These are phyloP conservation scores for Clepsis dumicolana DNA, from an alignment of 2,888 invertebrate species.

Conservation along the genomic window DNA sequence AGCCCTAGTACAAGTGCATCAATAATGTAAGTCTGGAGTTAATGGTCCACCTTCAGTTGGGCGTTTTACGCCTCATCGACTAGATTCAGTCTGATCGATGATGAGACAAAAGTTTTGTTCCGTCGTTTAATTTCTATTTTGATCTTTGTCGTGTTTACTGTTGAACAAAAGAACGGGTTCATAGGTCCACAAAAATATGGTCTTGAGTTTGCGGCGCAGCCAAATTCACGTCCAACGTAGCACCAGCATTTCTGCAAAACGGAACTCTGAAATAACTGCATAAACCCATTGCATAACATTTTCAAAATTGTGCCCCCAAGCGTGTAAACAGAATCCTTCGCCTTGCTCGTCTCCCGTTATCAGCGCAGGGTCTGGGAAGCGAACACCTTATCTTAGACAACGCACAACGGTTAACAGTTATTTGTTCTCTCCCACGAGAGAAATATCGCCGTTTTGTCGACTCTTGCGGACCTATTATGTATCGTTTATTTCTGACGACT, in stretches of 20 bases:
- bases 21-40: conserved; percentile 63
- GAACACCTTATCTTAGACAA: conserved; percentile 51
- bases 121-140: conserved; percentile 13
- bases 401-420: conserved; percentile 58
- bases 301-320: conserved; percentile 34
- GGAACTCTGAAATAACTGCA: conserved; percentile 14
- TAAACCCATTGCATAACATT: conserved; percentile 37
- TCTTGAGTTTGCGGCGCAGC: neutral
- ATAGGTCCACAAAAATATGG: neutral
- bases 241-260: conserved; percentile 20
- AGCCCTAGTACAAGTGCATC: conserved; percentile 49
- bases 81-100: conserved; percentile 45
- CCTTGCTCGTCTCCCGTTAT: conserved; percentile 39
- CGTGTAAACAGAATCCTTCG: conserved; percentile 29
- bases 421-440: conserved; percentile 57
- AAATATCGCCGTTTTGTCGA: conserved; percentile 47
- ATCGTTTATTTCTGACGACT: conserved; percentile 45
- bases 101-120: neutral
- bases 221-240: neutral
- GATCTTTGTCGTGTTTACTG: neutral
- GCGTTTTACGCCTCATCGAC: conserved; percentile 47
- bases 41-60: conserved; percentile 53
- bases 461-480: conserved; percentile 46
- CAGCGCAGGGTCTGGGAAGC: conserved; percentile 50
- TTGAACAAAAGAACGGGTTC: neutral